phyloP scores from a whole-genome alignment of 1,140 invertebrate species.

The Aphaenogaster rudis region DNA sequence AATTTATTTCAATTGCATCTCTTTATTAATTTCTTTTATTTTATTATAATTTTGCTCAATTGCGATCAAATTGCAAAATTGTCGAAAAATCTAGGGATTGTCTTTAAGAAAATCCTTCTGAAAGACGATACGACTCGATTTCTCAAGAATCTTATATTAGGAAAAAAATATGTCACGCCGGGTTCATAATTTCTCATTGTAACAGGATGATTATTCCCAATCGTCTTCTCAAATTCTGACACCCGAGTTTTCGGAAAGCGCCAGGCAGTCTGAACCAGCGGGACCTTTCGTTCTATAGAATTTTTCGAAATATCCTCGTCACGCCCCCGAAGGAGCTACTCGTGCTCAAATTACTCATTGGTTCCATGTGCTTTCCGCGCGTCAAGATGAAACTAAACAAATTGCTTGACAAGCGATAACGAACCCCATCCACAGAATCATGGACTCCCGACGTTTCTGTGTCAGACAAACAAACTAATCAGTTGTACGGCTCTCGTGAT shows the following conservation, averaged over 20 bases:
- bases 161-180: background rate
- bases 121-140: constrained; percentile 22
- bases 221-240: constrained; percentile 52
- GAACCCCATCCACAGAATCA: constrained; percentile 69
- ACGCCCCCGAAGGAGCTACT: constrained; percentile 65
- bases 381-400: constrained; percentile 84
- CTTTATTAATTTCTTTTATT: background rate
- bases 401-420: constrained; percentile 75
- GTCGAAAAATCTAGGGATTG: background rate
- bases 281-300: constrained; percentile 47
- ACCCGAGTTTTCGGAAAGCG: constrained; percentile 54
- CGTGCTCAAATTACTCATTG: constrained; percentile 80
- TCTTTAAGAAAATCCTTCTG: background rate
- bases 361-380: constrained; percentile 75
- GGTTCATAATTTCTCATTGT: constrained; percentile 41
- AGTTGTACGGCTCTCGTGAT: background rate
- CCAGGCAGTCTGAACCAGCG: constrained; percentile 60
- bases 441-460: constrained; percentile 22
- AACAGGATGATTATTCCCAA: constrained; percentile 24
- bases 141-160: background rate
- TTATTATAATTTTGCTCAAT: background rate
- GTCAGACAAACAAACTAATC: constrained; percentile 64
- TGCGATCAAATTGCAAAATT: background rate
- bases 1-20: background rate
- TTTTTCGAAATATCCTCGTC: constrained; percentile 69